Percentiles rank a stretch among this genome's conserved stretches.
Evolutionary conservation across 2,797 vertebrate species (phyloP).

Genomic region (Eremophila alpestris): DNA sequence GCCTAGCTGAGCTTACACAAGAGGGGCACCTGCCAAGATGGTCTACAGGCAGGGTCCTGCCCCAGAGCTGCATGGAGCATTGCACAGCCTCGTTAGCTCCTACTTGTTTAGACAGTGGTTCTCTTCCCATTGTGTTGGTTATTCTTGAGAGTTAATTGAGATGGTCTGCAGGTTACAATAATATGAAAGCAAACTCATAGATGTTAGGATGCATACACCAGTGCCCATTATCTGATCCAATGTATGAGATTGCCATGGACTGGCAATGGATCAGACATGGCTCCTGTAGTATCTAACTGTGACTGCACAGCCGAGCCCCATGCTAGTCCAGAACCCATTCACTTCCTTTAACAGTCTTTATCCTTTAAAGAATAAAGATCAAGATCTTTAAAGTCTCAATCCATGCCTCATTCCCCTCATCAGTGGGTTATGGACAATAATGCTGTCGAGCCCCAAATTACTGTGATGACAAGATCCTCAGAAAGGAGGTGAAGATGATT

Average conservation of each 20-base stretch:
- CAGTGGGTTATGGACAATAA: not conserved
- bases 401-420: not conserved
- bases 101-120: not conserved
- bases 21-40: not conserved
- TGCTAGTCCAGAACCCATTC: not conserved
- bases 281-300: not conserved
- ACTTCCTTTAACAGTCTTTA: not conserved
- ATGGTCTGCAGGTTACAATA: not conserved
- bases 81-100: accelerated
- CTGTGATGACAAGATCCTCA: not conserved
- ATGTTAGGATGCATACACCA: not conserved
- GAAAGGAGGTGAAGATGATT: not conserved
- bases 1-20: not conserved
- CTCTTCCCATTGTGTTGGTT: not conserved
- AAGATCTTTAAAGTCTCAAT: not conserved
- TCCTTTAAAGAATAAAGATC: not conserved
- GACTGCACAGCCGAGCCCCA: not conserved
- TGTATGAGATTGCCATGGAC: not conserved
- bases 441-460: not conserved
- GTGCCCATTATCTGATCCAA: not conserved
- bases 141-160: not conserved
- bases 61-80: not conserved
- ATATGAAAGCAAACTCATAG: not conserved
- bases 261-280: not conserved
- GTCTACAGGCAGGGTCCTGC: not conserved